A percentile compares a stretch with the other conserved stretches of the same genome.
Evolutionary conservation across 2,888 invertebrate genomes (phyloP).

Genomic region (Trilocha varians): DNA sequence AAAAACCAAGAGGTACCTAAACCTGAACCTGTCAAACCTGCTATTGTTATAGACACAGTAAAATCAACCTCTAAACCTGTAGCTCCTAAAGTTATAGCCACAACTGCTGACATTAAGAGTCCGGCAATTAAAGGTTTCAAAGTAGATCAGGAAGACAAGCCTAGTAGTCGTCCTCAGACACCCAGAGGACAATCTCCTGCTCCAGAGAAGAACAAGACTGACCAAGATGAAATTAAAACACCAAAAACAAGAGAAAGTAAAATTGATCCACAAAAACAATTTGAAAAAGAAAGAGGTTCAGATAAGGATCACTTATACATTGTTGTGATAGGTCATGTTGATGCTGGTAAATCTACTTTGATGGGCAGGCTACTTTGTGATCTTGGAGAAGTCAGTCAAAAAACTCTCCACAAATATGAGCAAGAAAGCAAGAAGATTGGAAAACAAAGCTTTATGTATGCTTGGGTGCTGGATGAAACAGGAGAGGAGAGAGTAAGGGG

Average conservation of each 20-base stretch:
- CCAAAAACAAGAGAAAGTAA: conserved; percentile 69
- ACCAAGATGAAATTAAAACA: conserved; percentile 56
- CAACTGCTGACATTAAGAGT: conserved; percentile 57
- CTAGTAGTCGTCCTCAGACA: conserved; percentile 54
- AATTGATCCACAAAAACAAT: conserved; percentile 75
- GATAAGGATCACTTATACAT: conserved; percentile 91
- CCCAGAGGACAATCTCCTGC: conserved; percentile 81
- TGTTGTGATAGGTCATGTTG: conserved; percentile 97
- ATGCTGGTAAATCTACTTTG: conserved; percentile 97
- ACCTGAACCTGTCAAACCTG: conserved; percentile 37
- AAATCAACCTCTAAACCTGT: neutral
- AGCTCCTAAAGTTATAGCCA: conserved; percentile 48
- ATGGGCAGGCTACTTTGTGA: conserved; percentile 95
- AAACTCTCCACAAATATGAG: conserved; percentile 95
- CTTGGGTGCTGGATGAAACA: conserved; percentile 99
- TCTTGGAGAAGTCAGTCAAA: conserved; percentile 89
- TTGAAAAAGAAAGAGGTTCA: conserved; percentile 81
- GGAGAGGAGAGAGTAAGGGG: conserved; percentile 97
- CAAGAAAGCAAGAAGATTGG: conserved; percentile 97
- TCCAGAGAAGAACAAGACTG: conserved; percentile 68
- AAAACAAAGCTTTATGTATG: conserved; percentile 98
- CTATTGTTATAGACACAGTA: conserved; percentile 24
- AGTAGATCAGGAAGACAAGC: conserved; percentile 36
- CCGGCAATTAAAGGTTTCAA: conserved; percentile 74
- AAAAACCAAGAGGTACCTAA: conserved; percentile 26